Evolutionary conservation across 2,888 invertebrate species (phyloP).

Genomic region (Iselma pallidipennis): DNA sequence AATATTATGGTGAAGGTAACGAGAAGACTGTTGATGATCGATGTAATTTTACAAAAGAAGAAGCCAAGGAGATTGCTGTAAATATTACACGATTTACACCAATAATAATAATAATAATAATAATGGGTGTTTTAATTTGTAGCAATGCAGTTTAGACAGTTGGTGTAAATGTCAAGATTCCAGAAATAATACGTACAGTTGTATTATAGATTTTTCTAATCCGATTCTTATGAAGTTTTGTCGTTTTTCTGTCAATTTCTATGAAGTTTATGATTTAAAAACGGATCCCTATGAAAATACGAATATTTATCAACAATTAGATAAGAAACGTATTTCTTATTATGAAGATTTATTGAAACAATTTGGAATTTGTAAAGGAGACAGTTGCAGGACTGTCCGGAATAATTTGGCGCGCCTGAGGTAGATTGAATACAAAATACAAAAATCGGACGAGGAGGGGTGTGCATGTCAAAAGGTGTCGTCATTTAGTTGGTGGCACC

Average conservation of each 20-base stretch:
- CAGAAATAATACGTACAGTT: conserved; percentile 80
- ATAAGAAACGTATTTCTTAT: background rate
- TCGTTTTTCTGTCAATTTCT: conserved; percentile 65
- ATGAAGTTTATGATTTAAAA: conserved; percentile 76
- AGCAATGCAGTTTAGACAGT: conserved; percentile 68
- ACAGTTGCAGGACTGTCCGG: too few species aligned
- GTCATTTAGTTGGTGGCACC: too few species aligned
- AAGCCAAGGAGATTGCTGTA: conserved; percentile 64
- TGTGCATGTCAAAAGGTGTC: too few species aligned
- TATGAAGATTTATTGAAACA: background rate
- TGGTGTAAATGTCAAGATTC: conserved; percentile 87
- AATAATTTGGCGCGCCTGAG: too few species aligned
- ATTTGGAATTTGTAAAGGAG: background rate
- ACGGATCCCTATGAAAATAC: conserved; percentile 72
- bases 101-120: background rate
- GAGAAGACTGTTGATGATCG: conserved; percentile 58
- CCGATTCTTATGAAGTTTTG: conserved; percentile 66
- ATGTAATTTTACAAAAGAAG: conserved; percentile 67
- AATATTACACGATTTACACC: conserved; percentile 44
- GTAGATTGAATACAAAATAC: too few species aligned
- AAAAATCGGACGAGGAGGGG: too few species aligned
- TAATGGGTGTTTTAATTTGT: conserved; percentile 36
- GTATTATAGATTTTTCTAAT: conserved; percentile 68
- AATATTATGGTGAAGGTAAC: conserved; percentile 81
- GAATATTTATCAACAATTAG: conserved; percentile 61